Conservation (phyloP, 2,888 invertebrate genomes). For the Stenichneumon culpator region DNA sequence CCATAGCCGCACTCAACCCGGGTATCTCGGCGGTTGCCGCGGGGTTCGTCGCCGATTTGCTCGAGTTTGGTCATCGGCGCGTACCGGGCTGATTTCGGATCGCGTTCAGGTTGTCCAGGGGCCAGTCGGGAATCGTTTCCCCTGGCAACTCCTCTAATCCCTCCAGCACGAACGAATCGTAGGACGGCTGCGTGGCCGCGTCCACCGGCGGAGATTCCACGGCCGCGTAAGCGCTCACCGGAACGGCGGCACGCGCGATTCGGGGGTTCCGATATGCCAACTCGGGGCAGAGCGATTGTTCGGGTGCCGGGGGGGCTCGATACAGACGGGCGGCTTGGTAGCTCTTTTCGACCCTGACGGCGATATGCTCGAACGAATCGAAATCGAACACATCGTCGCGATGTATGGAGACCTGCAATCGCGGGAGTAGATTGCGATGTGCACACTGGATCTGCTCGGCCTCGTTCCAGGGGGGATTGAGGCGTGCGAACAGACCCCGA, state of each 20-base stretch:
- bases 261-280: not conserved
- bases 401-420: slow-evolving; percentile 10
- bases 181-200: too few species aligned
- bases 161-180: not conserved
- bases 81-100: not conserved
- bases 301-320: not conserved
- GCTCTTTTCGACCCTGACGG: slow-evolving; percentile 23
- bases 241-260: not conserved
- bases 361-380: slow-evolving; percentile 30
- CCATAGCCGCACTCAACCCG: too few species aligned
- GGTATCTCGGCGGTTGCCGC: too few species aligned
- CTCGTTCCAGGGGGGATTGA: slow-evolving; percentile 15
- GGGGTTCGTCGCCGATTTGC: too few species aligned
- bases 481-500: slow-evolving; percentile 3
- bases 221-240: not conserved
- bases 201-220: not conserved
- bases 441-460: slow-evolving; percentile 26
- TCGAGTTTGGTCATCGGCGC: not conserved
- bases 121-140: fast-evolving
- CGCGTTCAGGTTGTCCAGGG: not conserved
- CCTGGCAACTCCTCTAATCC: not conserved
- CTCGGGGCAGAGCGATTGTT: slow-evolving; percentile 19
- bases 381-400: slow-evolving; percentile 24
- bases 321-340: slow-evolving; percentile 1
- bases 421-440: slow-evolving; percentile 30